Conservation (phyloP, 2,888 invertebrate species). For the Hemithea aestivaria region DNA sequence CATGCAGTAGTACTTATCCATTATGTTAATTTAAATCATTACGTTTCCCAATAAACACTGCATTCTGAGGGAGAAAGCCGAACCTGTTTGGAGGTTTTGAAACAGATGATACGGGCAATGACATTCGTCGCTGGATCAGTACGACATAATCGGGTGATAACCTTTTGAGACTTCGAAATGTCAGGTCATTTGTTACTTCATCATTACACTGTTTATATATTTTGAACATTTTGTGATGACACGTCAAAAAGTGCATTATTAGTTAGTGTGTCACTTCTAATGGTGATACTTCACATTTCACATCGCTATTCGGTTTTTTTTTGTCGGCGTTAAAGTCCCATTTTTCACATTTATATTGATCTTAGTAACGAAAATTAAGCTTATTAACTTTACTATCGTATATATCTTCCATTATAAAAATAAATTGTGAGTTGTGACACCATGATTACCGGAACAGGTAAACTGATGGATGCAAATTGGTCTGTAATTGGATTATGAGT, state of each 20-base stretch:
- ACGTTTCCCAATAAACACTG: constrained; percentile 54
- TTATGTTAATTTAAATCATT: constrained; percentile 51
- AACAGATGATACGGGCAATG: constrained; percentile 33
- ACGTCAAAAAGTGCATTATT: constrained; percentile 2
- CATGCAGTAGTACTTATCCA: constrained; percentile 22
- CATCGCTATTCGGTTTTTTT: no score
- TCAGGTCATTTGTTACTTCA: constrained; percentile 20
- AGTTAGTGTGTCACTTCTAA: no score
- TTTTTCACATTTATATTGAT: no score
- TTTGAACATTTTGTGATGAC: constrained; percentile 9
- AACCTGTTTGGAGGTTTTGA: constrained; percentile 55
- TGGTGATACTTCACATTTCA: no score
- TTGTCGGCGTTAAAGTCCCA: no score
- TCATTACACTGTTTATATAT: no score
- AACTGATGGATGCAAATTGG: no score
- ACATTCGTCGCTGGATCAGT: constrained; percentile 21
- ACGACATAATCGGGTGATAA: constrained; percentile 18
- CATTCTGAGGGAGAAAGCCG: constrained; percentile 50
- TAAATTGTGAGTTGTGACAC: constrained; percentile 32
- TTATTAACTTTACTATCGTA: no score
- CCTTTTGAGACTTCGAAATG: constrained; percentile 24
- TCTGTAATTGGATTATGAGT: constrained; percentile 40
- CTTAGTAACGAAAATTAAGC: no score
- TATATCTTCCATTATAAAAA: no score
- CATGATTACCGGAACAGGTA: constrained; percentile 31